Base-by-base conservation (phyloP, 2,888 invertebrate species). In the Microplitis manilae region DNA sequence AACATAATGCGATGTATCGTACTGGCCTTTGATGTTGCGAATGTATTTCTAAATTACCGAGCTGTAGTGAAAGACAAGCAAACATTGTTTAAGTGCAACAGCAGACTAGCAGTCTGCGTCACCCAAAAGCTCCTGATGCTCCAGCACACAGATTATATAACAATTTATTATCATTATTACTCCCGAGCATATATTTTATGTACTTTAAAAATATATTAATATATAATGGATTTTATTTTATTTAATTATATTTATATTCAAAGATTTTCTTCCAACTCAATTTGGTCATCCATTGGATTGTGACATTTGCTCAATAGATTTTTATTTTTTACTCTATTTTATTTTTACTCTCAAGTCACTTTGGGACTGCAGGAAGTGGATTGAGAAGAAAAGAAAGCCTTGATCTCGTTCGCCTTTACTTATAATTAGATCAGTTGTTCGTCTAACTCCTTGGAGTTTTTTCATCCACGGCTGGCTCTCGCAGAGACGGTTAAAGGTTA, bases 1-100 rank as follows among this genome's bases (percentile, higher is more conserved):
- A 75, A 77, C 75, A 77, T 77, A 77, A 77, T 75, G 71, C 75
- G 70, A 62, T 41, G 71, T 67, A 59, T 73, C 60, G 17, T 65
- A 62, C 61, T 77, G 74, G 41, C 61, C 68, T 77, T 71, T 75
- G 75, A 75, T 75, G 77, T 77, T 59, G 71, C 61, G 74, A 75
- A 72, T 77, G 71, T 75, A 75, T 75, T 77, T 68, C 75, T 70
- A 75, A 75, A 77, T 75, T 77, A 75, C 67, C 71, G 61, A 67
- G 67, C 59, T 38, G 73, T 67, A 67, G 67, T 67, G 73, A 73
- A 73, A 73, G 73, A 73, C 65, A 59, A 67, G 65, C 61, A 73
- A 73, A 73, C 73, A 73, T 38, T 59, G 50, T 50, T 13, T 13
- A 50, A 50, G 50, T 50, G 50, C 50, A 50, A 50, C 50, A 50